Conservation (phyloP, 2,888 invertebrate genomes). For the Ectemnius continuus region DNA sequence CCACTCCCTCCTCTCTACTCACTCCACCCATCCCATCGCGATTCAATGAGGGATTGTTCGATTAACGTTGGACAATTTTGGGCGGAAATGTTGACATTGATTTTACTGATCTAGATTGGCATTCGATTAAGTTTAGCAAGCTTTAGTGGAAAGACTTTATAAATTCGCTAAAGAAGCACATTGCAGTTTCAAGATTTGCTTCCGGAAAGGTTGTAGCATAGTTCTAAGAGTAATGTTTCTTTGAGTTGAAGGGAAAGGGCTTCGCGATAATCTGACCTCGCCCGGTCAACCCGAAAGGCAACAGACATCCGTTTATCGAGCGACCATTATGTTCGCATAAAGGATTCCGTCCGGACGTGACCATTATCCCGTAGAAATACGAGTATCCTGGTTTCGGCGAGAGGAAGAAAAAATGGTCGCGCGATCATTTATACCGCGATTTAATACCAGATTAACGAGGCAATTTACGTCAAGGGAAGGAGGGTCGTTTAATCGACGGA, state of each 20-base stretch:
- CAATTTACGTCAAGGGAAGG: slow-evolving; percentile 60
- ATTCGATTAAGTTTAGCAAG: too few relatives aligned
- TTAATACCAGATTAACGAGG: slow-evolving; percentile 66
- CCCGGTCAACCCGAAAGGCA: slow-evolving; percentile 15
- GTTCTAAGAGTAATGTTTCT: too few relatives aligned
- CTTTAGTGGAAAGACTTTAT: too few relatives aligned
- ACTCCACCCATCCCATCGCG: too few relatives aligned
- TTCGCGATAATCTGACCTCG: neutral
- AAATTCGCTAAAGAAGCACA: too few relatives aligned
- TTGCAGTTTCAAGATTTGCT: neutral
- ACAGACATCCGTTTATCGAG: slow-evolving; percentile 15
- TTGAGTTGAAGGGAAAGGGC: slow-evolving; percentile 5
- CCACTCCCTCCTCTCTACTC: too few relatives aligned
- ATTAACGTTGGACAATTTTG: too few relatives aligned
- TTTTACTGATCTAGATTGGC: too few relatives aligned
- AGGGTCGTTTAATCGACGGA: slow-evolving; percentile 61
- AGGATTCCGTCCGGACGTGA: slow-evolving; percentile 38
- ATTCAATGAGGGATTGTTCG: too few relatives aligned
- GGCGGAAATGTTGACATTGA: too few relatives aligned
- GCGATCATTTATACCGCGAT: slow-evolving; percentile 62
- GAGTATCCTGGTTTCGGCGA: slow-evolving; percentile 27
- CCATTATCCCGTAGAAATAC: slow-evolving; percentile 56
- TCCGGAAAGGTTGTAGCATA: neutral
- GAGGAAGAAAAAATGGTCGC: slow-evolving; percentile 31
- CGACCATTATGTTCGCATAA: slow-evolving; percentile 43